Base-by-base conservation (phyloP, 2,797 vertebrate genomes). In the Melanotaenia maccullochi region DNA sequence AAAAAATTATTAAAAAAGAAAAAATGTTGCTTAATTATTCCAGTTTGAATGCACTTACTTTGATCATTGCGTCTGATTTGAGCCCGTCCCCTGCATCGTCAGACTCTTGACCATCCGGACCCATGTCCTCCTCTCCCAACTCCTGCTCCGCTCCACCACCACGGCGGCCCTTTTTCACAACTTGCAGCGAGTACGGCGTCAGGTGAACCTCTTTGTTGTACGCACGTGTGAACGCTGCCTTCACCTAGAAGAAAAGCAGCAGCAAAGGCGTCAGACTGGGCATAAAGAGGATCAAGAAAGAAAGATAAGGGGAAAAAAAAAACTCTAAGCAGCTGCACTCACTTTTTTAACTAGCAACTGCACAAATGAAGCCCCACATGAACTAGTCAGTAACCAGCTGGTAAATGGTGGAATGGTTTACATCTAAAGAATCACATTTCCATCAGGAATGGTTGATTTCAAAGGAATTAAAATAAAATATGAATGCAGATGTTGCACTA, bases 191-290 rank as follows among this genome's bases (percentile, higher is more conserved):
- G 77, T 99, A 99, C 0, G 98, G 98, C 1, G 93, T 96, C 74
- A 96, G 89, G 86, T 99, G 98, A 8, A 84, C 83, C 78, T 97
- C 97, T 82, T 90, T 98, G 92, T 99, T 99, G 85, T 99, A 99
- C 0, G 95, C 87, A 3, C 98, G 96, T 0, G 98, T 99, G 76
- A 99, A 99, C 9, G 98, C 96, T 4, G 97, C 96, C 88, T 99
- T 99, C 62, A 99, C 97, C 98, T 99, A 85, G 0, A 20, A 30
- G 47, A 25, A 72, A 35, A 70, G 18, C 3, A 25, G 61, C 14
- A 44, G 14, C 3, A 33, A 25, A 24, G 11, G 18, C 2, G 36
- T 75, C 11, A 62, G 22, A 59, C 3, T 59, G n/a, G n/a, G 61
- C 9, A 16, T 38, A 20, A 22, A 58, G n/a, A 3, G 2, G 1